Evolutionary conservation across 2,888 invertebrate species (phyloP).

Genomic region (Drosophila formosana): DNA sequence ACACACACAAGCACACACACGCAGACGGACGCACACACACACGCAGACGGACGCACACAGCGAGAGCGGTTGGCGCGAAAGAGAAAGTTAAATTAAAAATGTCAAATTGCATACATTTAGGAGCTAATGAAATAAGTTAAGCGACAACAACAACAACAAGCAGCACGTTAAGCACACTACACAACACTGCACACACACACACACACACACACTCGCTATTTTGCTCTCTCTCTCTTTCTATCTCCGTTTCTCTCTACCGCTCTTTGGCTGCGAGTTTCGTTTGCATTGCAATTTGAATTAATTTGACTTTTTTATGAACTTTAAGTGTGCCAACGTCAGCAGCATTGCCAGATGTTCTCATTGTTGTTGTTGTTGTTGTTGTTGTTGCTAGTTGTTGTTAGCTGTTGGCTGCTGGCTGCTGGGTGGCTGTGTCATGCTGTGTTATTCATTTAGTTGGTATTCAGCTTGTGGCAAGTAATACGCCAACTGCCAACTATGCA

Average conservation of each 20-base stretch:
- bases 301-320: slow-evolving; percentile 71
- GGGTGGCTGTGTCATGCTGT: slow-evolving; percentile 30
- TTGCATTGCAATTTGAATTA: slow-evolving; percentile 75
- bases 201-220: slow-evolving; percentile 1
- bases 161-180: slow-evolving; percentile 58
- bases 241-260: not conserved
- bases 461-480: slow-evolving; percentile 61
- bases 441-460: slow-evolving; percentile 55
- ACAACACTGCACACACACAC: slow-evolving; percentile 10
- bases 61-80: slow-evolving; percentile 23
- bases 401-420: slow-evolving; percentile 9
- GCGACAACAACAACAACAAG: slow-evolving; percentile 62
- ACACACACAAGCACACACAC: slow-evolving; percentile 1
- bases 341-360: slow-evolving; percentile 55
- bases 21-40: not conserved
- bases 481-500: slow-evolving; percentile 45
- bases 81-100: slow-evolving; percentile 81
- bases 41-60: not conserved
- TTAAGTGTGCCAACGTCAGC: slow-evolving; percentile 68
- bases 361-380: slow-evolving; percentile 17
- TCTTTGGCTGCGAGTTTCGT: slow-evolving; percentile 26
- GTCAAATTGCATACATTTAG: slow-evolving; percentile 81
- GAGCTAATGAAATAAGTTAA: slow-evolving; percentile 81
- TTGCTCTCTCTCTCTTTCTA: no score
- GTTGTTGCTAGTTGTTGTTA: slow-evolving; percentile 14